Evolutionary conservation across 2,113 vertebrate genomes (phyloP), one percentile per base, ranked within the genome.

Genomic region (Colossoma macropomum): DNA sequence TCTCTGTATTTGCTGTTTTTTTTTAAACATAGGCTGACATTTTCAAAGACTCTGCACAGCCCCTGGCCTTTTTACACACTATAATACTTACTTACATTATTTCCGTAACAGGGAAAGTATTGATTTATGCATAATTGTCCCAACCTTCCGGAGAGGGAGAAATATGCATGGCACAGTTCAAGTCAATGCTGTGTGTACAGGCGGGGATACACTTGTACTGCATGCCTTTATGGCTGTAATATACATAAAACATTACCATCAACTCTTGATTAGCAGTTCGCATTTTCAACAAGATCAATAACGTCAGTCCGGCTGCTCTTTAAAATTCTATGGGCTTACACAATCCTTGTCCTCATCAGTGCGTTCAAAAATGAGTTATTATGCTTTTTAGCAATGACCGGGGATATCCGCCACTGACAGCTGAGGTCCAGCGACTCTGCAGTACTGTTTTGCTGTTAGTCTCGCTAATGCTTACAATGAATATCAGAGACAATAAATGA

Each of bases 71-170:
- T 95, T 94, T 94, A 95, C 93, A 95, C 92, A 94, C 94, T 91
- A 93, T 94, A 95, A 95, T 93, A 92, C 93, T 93, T 92, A 92
- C 50, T 48, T 25, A 65, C 74, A 70, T 27, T 17, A 28, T 93
- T 95, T 95, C 93, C 92, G 89, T 95, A 95, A 95, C 95, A 95
- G 94, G 89, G 87, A 94, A 80, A 93, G 87, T 96, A 97, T 96
- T 95, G 96, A 97, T 96, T 96, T 96, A 94, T 94, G 95, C 96
- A 98, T 98, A 96, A 98, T 97, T 96, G 95, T 94, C 91, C 91
- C 94, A 94, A 92, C 94, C 95, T 93, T 92, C 83, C 87, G 93
- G 95, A 91, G 91, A 94, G 95, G 91, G 91, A 95, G 92, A 96
- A 95, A 95, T 95, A 96, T 94, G 95, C 95, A 94, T 94, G 94